Conservation (phyloP, 2,888 invertebrate species). For the Apantesis nais region DNA sequence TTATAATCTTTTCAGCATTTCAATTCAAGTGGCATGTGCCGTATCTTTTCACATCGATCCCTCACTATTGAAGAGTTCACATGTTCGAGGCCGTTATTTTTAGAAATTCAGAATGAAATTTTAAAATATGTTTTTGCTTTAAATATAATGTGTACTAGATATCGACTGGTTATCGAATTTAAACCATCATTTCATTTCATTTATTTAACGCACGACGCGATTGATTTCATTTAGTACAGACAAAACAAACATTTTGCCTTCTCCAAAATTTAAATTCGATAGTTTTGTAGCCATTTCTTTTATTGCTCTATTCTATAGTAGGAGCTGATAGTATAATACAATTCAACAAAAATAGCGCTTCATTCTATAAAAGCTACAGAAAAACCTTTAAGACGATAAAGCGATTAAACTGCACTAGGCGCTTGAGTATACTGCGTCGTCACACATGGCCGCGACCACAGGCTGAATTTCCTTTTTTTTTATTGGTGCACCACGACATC, state of each 20-base stretch:
- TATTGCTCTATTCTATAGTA: background rate
- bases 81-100: background rate
- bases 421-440: constrained; percentile 48
- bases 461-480: constrained; percentile 56
- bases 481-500: constrained; percentile 47
- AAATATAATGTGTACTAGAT: background rate
- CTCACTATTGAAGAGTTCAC: background rate
- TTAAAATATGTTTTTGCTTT: background rate
- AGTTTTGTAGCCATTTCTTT: background rate
- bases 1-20: background rate
- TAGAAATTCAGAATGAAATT: background rate
- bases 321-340: background rate
- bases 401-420: constrained; percentile 39
- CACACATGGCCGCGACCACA: constrained; percentile 57
- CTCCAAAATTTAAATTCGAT: too few relatives aligned
- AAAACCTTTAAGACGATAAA: constrained; percentile 33
- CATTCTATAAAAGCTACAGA: background rate
- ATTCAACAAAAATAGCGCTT: background rate
- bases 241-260: too few relatives aligned
- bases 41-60: background rate
- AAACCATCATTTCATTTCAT: background rate
- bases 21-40: background rate
- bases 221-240: too few relatives aligned
- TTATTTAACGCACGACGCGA: too few relatives aligned
- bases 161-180: background rate